Evolutionary conservation across 2,113 vertebrate species (phyloP), one percentile per base, ranked within the genome.

Genomic region (Plecotus auritus): DNA sequence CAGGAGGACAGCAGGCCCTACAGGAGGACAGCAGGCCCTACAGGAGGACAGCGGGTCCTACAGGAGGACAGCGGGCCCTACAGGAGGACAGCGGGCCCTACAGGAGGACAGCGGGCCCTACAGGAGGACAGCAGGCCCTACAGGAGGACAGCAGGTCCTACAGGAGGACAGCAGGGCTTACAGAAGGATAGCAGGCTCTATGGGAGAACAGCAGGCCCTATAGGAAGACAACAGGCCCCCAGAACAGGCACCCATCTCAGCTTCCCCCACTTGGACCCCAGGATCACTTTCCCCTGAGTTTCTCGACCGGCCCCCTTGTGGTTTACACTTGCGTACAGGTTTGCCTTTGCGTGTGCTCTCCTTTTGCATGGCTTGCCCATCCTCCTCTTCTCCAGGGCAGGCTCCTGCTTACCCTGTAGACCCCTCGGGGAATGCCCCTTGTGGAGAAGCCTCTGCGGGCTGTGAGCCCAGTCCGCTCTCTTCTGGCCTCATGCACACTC

Each of bases 261-360:
- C 10, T 30, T 64, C 61, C 12, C 11, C 10, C 3, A 37, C 4
- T 3, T 3, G 7, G 2, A 40, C 30, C 26, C 42, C 5, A 1
- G 32, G 40, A 16, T 56, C 56, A 18, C 51, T 51, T 51, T 30
- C 45, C 12, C n/a, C 10, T 51, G 26, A 67, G 22, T 61, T 64
- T 84, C 20, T 74, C 11, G 9, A 23, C n/a, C 45, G 20, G 26
- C 22, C 7, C 72, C 30, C 22, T 49, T n/a, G 16, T 66, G 12
- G 26, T 88, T n/a, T 51, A 20, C 47, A 20, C 3, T 45, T 26
- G 9, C 18, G 72, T 13, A 37, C 40, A 56, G 14, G 30, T 26
- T 82, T 59, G 17, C 9, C 30, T 92, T 22, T 51, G 80, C 1
- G 23, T 4, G 7, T 11, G 5, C 1, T 47, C n/a, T 59, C 42